Conservation (phyloP, 2,797 vertebrate genomes). For the Myotis vivesi region DNA sequence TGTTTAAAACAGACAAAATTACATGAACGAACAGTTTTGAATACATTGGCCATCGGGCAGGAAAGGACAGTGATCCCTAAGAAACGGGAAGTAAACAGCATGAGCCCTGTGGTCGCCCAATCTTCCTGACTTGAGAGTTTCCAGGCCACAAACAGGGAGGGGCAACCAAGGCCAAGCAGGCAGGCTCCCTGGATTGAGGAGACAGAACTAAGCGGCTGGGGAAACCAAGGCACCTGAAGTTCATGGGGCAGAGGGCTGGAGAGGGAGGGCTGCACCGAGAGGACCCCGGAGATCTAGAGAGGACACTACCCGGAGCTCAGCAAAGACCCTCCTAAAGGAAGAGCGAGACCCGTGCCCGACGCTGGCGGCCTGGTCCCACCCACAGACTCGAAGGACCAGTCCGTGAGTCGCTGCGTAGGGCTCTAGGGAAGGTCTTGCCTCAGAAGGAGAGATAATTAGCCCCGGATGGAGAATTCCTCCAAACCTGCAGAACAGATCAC, state of each 20-base stretch:
- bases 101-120: neutral
- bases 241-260: neutral
- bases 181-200: neutral
- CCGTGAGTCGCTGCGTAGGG: neutral
- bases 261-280: neutral
- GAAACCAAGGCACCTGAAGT: neutral
- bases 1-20: neutral
- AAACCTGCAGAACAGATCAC: neutral
- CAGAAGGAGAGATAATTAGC: neutral
- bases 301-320: neutral
- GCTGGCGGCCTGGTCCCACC: neutral
- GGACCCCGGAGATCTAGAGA: neutral
- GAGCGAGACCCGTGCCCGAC: neutral
- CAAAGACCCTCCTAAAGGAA: neutral
- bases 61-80: slow-evolving; percentile 17
- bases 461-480: neutral
- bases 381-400: neutral
- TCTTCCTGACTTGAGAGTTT: slow-evolving; percentile 21
- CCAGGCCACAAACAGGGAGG: neutral
- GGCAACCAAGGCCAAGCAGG: neutral
- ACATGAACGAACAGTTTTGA: slow-evolving; percentile 26
- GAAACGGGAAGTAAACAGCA: neutral
- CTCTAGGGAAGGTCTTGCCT: neutral
- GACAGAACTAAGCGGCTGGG: neutral
- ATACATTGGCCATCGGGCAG: slow-evolving; percentile 19